Evolutionary conservation across 2,888 invertebrate species (phyloP), one percentile per base, ranked within the genome.

Genomic region (Mactromeris polynyma): DNA sequence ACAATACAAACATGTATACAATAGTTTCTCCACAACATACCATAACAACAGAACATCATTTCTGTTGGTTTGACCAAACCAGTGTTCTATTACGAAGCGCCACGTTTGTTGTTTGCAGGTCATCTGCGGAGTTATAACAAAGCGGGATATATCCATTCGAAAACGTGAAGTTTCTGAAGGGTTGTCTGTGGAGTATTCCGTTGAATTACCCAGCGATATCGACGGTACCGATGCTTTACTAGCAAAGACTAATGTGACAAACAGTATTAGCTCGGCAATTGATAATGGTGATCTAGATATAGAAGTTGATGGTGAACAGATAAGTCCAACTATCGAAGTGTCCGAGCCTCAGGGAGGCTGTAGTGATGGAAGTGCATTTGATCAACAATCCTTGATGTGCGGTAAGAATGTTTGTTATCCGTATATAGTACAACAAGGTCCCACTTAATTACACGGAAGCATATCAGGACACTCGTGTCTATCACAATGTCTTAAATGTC

Each of bases 311-410:
- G 79, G 78, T 51, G 26, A 21, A 26, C 26, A 7, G 3, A n/a
- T 26, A 3, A 42, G 26, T 2, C 36, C 54, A 19, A 11, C n/a
- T n/a, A 54, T 85, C 0, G 64, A 31, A 11, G 77, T 84, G 19
- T 73, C 77, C 7, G 31, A 31, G 9, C 77, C 69, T 14, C 40
- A 79, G 33, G 58, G 38, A 0, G 36, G 21, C 0, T 85, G 85
- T 58, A 40, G 14, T 36, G 58, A n/a, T 21, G 85, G 79, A 31
- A 79, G 58, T 42, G 85, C 40, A 14, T 78, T 73, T 38, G 38
- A 85, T 26, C 36, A 58, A 78, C 51, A n/a, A 40, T 78, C 79
- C 19, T 9, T 79, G 14, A 54, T 78, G 31, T 85, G 85, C 40
- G 85, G 85, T 85, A 85, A 83, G 58, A n/a, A 31, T 46, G 14